Evolutionary conservation across 35 echinoderm and acorn worm species (phyloP).

Genomic region (Stichopus chloronotus): DNA sequence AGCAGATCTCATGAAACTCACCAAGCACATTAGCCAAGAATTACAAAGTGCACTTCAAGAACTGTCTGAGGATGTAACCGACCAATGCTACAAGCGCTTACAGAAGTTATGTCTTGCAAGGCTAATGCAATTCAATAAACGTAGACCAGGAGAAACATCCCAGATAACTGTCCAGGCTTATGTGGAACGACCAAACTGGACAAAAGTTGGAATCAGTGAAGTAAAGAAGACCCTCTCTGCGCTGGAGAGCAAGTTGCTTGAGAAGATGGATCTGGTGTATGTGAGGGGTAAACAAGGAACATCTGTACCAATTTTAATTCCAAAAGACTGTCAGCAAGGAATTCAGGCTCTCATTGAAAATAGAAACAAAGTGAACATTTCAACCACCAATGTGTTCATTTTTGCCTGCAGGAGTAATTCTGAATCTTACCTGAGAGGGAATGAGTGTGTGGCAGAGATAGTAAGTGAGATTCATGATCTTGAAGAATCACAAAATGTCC

Average conservation of each 20-base stretch:
- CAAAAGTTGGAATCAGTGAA: neutral
- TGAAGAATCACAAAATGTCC: slow-evolving; percentile 40
- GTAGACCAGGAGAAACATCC: slow-evolving; percentile 52
- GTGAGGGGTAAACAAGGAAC: slow-evolving; percentile 44
- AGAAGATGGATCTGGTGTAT: slow-evolving; percentile 21
- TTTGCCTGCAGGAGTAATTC: slow-evolving; percentile 50
- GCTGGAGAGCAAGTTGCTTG: slow-evolving; percentile 25
- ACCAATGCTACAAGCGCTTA: neutral
- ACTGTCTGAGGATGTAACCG: neutral
- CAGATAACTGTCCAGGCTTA: slow-evolving; percentile 27
- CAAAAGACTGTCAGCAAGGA: slow-evolving; percentile 23
- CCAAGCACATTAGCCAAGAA: neutral
- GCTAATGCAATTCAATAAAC: slow-evolving; percentile 55
- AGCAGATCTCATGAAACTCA: slow-evolving; percentile 47
- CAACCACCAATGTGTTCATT: slow-evolving; percentile 41
- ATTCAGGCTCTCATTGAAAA: slow-evolving; percentile 13
- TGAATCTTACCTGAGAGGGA: slow-evolving; percentile 5
- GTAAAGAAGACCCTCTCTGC: neutral
- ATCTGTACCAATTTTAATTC: slow-evolving; percentile 62
- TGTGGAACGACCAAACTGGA: slow-evolving; percentile 25
- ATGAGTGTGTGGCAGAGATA: slow-evolving; percentile 28
- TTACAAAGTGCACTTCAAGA: neutral
- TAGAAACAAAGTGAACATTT: neutral
- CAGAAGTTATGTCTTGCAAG: slow-evolving; percentile 39
- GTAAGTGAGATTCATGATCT: slow-evolving; percentile 4